Evolutionary conservation across 2,888 invertebrate species (phyloP).

Genomic region (Caenorhabditis macrosperma): DNA sequence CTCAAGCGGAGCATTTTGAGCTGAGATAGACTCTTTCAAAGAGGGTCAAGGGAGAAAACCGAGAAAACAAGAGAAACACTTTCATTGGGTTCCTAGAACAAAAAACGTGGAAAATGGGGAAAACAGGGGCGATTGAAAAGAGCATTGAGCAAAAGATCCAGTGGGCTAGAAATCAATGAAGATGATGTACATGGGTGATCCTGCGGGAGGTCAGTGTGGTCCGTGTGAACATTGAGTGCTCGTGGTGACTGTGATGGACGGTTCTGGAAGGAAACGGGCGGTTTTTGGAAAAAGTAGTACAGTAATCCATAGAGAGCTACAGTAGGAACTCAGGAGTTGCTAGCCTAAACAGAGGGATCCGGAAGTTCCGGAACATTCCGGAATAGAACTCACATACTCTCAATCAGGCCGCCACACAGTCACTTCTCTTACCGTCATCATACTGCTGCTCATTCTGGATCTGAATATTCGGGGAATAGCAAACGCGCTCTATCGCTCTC

Average conservation of each 20-base stretch:
- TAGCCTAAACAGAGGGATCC: no score
- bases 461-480: neutral
- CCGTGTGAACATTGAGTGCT: constrained; percentile 37
- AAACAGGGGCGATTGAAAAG: no score
- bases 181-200: constrained; percentile 1
- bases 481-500: no score
- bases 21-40: no score
- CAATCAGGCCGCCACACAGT: constrained; percentile 32
- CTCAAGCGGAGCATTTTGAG: no score
- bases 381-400: neutral
- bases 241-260: constrained; percentile 7
- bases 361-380: no score
- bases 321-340: no score
- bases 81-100: constrained; percentile 32
- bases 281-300: no score
- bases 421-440: constrained; percentile 24
- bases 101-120: neutral
- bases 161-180: neutral
- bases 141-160: neutral
- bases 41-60: no score
- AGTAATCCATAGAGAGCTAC: no score
- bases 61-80: neutral
- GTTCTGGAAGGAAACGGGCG: constrained; percentile 2
- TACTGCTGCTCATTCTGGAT: neutral
- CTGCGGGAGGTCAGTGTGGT: constrained; percentile 28